Base-by-base conservation (phyloP, 2,888 invertebrate genomes). In the Sicus ferrugineus region DNA sequence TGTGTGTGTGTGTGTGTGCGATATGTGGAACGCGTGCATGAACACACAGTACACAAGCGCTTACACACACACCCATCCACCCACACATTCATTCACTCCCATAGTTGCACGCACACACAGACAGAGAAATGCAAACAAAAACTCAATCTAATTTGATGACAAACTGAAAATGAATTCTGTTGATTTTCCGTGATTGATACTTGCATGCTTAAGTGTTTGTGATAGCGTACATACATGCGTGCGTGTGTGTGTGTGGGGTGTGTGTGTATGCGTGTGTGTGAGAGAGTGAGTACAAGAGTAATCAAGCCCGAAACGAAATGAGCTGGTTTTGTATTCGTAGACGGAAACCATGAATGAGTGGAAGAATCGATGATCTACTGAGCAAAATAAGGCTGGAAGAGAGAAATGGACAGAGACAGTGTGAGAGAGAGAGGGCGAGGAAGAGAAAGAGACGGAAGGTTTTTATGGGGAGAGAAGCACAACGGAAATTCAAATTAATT, bases 91-190 rank as follows among this genome's bases (percentile, higher is more conserved):
- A 34, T 38, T 16, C 61, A 2, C 59, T 31, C n/a, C 11, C 31
- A 30, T 48, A 19, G n/a, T 11, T 30, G 19, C 65, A n/a, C 56
- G n/a, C 30, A 19, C 56, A 14, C 56, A 26, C 46, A 42, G 21
- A 42, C 66, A 54, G 7, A 30, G 6, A 56, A 67, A 65, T 65
- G 65, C 67, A 67, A 67, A 58, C 59, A 59, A 67, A 67, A 74
- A 74, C 73, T 73, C 72, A 74, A 75, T 75, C 73, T 70, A 73
- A 74, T 74, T 73, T 74, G 74, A 73, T 76, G 75, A 72, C 76
- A 76, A 76, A 73, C 69, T 73, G 73, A 67, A 74, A 73, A 72
- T 70, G 73, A 74, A 73, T 74, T 74, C 67, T 73, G 74, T 74
- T 73, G 73, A 73, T 73, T 73, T 69, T 71, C n/a, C 56, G 72